Evolutionary conservation across 2,113 vertebrate species (phyloP).

Genomic region (Arothron firmamentum): DNA sequence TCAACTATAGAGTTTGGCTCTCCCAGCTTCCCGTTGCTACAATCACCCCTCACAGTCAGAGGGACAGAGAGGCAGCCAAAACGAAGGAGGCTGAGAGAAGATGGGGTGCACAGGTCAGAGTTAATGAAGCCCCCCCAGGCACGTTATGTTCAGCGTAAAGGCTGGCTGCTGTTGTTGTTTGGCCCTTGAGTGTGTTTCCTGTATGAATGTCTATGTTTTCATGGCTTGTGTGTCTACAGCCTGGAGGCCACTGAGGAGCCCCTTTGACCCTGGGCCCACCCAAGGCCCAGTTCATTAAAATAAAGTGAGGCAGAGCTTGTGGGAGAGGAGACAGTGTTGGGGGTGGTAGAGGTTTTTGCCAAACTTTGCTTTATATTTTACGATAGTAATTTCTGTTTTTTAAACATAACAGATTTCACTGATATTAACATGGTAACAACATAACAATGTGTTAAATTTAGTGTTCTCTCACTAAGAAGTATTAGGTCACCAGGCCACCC

Average conservation of each 20-base stretch:
- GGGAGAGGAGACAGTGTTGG: conserved; percentile 20
- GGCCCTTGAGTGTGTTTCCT: conserved; percentile 27
- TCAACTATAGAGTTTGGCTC: conserved; percentile 29
- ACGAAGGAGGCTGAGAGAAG: conserved; percentile 24
- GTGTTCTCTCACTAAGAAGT: too few species aligned
- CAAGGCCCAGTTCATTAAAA: conserved; percentile 56
- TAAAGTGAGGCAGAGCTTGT: conserved; percentile 27
- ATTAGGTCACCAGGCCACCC: too few species aligned
- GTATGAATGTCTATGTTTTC: conserved; percentile 31
- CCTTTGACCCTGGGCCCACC: conserved; percentile 54
- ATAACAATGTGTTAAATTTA: too few species aligned
- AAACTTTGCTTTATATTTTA: background rate
- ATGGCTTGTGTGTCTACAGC: conserved; percentile 30
- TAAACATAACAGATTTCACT: background rate
- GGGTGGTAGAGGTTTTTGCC: conserved; percentile 27
- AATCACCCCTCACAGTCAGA: conserved; percentile 46
- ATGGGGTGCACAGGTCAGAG: conserved; percentile 51
- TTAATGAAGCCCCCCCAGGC: conserved; percentile 70
- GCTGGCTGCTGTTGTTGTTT: conserved; percentile 57
- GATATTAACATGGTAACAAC: background rate
- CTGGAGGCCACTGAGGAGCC: conserved; percentile 50
- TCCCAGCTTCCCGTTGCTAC: conserved; percentile 43
- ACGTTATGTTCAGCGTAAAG: conserved; percentile 53
- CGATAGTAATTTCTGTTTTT: background rate
- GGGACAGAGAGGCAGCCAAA: conserved; percentile 15